Evolutionary conservation across 1,140 invertebrate genomes (phyloP), one percentile per base, ranked within the genome.

Genomic region (Spodoptera frugiperda): DNA sequence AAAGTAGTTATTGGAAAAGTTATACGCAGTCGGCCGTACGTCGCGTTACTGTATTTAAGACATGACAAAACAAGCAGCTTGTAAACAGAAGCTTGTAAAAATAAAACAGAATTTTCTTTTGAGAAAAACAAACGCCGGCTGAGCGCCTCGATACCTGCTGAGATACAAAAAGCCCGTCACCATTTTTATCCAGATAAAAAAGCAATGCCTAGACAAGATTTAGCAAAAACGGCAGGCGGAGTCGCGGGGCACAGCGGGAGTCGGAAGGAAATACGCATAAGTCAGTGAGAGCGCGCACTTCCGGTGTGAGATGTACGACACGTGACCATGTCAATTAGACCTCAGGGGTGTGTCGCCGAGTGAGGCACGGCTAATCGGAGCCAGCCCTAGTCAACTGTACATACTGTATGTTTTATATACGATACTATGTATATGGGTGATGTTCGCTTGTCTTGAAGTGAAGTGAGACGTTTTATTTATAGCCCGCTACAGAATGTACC

Each of bases 211-310:
- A 68, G 65, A 30, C 48, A 25, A 67, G 63, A 48, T 68, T 53
- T 55, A 71, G 78, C 21, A 77, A 78, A 78, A 73, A 76, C 30
- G 44, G 46, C 59, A 44, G 54, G 65, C 61, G 71, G 55, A 77
- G 77, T 61, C 71, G 68, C 79, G 73, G 63, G 48, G 78, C 80
- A 61, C 79, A 48, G 72, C 71, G 75, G 76, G 81, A 51, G 68
- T 57, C 83, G 88, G 88, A 89, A 87, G 88, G 85, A 87, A 84
- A 74, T 76, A 67, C 79, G 79, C 85, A 87, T 89, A 87, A 88
- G 87, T 89, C 88, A 87, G 83, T 77, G 83, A 77, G 83, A 82
- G 82, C 79, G 84, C 82, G 73, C 82, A 71, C 82, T 83, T 85
- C 87, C 86, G 86, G 75, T 49, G 68, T 67, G 78, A 30, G 81